A percentile compares a stretch with the other conserved stretches of the same genome.
phyloP scores from a whole-genome alignment of 2,888 invertebrate species.

The Agelastica alni region DNA sequence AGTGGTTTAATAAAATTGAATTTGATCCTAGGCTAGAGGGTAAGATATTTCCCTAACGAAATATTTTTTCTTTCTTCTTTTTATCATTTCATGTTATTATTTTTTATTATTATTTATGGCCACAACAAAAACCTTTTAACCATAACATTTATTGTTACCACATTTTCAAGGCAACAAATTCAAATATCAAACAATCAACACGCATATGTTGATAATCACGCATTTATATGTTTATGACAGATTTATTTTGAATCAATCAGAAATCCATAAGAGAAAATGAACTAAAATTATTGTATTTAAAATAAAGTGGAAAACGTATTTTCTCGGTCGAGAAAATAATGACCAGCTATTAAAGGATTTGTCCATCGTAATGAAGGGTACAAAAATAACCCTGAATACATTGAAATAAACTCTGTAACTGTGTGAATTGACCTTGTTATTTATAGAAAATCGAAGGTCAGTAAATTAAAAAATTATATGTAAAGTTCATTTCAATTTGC shows the following conservation, averaged over 20 bases:
- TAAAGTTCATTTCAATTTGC: too few relatives aligned
- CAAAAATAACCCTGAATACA: constrained; percentile 11
- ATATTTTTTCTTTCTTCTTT: too few relatives aligned
- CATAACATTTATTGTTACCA: background rate
- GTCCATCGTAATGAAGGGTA: constrained; percentile 7
- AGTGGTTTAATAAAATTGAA: too few relatives aligned
- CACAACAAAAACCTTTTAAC: too few relatives aligned
- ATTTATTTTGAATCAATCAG: too few relatives aligned
- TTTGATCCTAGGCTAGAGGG: too few relatives aligned
- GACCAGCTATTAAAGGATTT: too few relatives aligned
- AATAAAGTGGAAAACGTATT: background rate
- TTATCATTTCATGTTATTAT: too few relatives aligned
- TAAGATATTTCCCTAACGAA: background rate
- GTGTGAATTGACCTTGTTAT: constrained; percentile 7
- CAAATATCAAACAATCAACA: background rate
- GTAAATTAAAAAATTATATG: background rate
- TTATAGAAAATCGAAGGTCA: constrained; percentile 16
- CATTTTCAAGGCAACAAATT: background rate
- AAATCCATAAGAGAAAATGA: too few relatives aligned
- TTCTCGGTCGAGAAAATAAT: background rate
- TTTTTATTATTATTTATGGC: too few relatives aligned
- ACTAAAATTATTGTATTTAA: too few relatives aligned
- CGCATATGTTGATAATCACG: background rate
- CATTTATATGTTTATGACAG: too few relatives aligned
- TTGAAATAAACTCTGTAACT: constrained; percentile 7